A percentile compares a stretch with the other conserved stretches of the same genome.
Conservation (phyloP, 2,888 invertebrate species). For the Coelinius sp. region DNA sequence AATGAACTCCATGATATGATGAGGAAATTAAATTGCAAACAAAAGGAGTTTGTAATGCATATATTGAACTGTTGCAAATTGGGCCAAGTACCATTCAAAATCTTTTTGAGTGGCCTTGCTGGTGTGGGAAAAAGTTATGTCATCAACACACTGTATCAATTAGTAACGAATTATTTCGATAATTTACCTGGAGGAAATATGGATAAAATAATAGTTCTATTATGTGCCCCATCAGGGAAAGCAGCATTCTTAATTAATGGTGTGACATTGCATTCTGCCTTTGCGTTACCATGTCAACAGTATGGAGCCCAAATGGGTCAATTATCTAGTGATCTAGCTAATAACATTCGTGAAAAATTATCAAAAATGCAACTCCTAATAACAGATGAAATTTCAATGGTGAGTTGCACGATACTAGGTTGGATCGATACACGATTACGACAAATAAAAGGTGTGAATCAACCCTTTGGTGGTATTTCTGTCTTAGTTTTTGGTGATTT, state of each 20-base stretch:
- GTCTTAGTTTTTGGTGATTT: too few relatives aligned
- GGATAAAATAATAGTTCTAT: constrained; percentile 46
- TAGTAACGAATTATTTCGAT: constrained; percentile 46
- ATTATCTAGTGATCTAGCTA: too few relatives aligned
- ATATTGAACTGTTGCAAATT: constrained; percentile 42
- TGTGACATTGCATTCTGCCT: constrained; percentile 54
- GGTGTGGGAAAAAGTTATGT: constrained; percentile 58
- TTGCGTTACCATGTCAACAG: too few relatives aligned
- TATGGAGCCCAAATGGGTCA: too few relatives aligned
- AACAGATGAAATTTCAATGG: too few relatives aligned
- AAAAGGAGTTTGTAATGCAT: constrained; percentile 44
- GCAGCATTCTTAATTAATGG: constrained; percentile 53
- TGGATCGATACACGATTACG: too few relatives aligned
- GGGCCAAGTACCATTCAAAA: constrained; percentile 42
- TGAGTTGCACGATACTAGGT: too few relatives aligned
- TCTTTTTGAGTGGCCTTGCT: constrained; percentile 54
- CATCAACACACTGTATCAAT: constrained; percentile 53
- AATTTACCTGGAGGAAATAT: constrained; percentile 41
- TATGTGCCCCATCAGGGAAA: constrained; percentile 52
- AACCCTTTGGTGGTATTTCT: too few relatives aligned
- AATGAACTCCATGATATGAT: constrained; percentile 35
- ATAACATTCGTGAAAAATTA: too few relatives aligned
- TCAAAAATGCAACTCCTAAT: too few relatives aligned
- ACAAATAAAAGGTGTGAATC: too few relatives aligned
- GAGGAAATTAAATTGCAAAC: constrained; percentile 40